phyloP scores from a whole-genome alignment of 2,113 vertebrate species.

The Anguilla japonica region DNA sequence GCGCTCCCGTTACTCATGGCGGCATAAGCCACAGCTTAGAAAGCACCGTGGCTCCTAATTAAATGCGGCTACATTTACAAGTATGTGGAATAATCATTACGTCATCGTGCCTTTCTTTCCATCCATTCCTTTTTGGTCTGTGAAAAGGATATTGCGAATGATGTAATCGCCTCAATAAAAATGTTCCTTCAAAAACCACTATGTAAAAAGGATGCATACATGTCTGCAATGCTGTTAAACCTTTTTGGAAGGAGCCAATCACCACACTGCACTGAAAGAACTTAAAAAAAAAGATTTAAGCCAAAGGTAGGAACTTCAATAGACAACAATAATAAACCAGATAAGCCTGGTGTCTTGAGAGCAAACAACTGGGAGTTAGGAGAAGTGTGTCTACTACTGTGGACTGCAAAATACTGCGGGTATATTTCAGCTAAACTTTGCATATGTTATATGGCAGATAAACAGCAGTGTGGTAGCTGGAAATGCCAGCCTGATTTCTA shows the following conservation, averaged over 20 bases:
- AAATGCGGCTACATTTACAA: constrained; percentile 48
- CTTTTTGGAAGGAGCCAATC: not conserved
- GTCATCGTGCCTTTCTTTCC: constrained; percentile 34
- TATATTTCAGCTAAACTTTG: constrained; percentile 1
- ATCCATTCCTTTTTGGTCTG: constrained; percentile 15
- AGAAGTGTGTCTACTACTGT: not conserved
- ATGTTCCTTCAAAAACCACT: not conserved
- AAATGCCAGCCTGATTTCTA: not conserved
- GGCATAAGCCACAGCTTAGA: constrained; percentile 23
- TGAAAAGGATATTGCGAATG: constrained; percentile 39
- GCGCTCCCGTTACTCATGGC: constrained; percentile 29
- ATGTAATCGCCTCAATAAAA: constrained; percentile 38
- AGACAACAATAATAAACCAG: no score
- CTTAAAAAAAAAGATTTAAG: not conserved
- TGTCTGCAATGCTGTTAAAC: not conserved
- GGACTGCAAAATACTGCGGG: not conserved
- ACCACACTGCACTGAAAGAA: not conserved
- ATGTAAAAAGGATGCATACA: not conserved
- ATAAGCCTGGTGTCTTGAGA: not conserved
- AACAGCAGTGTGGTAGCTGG: not conserved
- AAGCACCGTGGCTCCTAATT: constrained; percentile 30
- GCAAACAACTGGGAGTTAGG: not conserved
- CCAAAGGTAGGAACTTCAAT: not conserved
- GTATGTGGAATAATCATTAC: constrained; percentile 48
- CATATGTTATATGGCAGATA: not conserved